phyloP scores from a whole-genome alignment of 2,888 invertebrate genomes.

The Apodemia mormo region DNA sequence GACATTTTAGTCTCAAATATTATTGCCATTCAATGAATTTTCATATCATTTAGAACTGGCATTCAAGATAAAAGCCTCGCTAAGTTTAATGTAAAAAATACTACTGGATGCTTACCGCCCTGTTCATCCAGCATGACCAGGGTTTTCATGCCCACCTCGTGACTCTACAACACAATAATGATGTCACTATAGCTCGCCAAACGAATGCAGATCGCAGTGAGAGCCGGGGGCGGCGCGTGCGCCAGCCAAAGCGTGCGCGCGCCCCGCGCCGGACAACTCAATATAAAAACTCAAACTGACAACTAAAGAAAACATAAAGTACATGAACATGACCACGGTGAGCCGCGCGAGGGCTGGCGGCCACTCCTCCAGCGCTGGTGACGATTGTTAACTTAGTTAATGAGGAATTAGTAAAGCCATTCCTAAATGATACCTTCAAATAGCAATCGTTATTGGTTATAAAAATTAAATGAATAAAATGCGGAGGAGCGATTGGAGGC shows the following conservation, averaged over 20 bases:
- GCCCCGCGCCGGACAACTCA: constrained; percentile 57
- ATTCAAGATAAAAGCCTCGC: constrained; percentile 77
- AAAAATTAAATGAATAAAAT: constrained; percentile 57
- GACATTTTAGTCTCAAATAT: constrained; percentile 55
- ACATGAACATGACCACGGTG: constrained; percentile 59
- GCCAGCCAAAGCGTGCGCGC: constrained; percentile 32
- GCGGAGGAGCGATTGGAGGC: constrained; percentile 63
- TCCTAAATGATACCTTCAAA: too few relatives aligned
- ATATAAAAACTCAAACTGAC: constrained; percentile 68
- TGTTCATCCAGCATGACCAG: constrained; percentile 99
- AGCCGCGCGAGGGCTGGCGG: constrained; percentile 48
- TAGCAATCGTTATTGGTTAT: too few relatives aligned
- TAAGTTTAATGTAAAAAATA: constrained; percentile 74
- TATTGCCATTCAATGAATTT: constrained; percentile 68
- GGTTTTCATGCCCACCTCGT: constrained; percentile 99
- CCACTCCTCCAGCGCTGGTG: constrained; percentile 48
- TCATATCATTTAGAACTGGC: constrained; percentile 72
- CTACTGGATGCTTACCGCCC: constrained; percentile 96
- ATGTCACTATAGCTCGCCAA: constrained; percentile 82
- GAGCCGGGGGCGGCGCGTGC: constrained; percentile 58
- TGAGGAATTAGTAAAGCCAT: constrained; percentile 71
- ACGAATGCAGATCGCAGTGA: constrained; percentile 55
- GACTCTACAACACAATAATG: constrained; percentile 94
- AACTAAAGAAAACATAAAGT: constrained; percentile 70
- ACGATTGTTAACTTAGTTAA: constrained; percentile 38